Base-by-base conservation (phyloP, 2,888 invertebrate species). In the Leptinotarsa tumamoca region DNA sequence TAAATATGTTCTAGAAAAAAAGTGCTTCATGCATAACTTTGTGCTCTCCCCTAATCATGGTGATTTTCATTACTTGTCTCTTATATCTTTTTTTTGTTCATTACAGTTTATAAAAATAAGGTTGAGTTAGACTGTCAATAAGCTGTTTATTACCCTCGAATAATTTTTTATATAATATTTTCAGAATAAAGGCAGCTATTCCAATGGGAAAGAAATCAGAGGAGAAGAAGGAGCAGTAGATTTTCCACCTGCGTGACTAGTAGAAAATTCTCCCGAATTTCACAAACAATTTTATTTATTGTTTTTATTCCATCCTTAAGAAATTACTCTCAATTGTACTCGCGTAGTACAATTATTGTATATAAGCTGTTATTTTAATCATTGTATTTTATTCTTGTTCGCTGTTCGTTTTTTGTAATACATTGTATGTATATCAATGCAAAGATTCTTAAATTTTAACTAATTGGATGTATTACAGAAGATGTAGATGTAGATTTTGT, bases 201-300 rank as follows among this genome's bases (percentile, higher is more conserved):
- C 96, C 96, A 80, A 93, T 96, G 89, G 96, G 96, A 89, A 94
- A 95, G 91, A 96, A 95, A 90, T 88, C 92, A 82, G 95, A 96
- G 88, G 93, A 94, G 86, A 93, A 94, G 87, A 96, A 96, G 91
- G 95, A 95, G 90, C 94, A 95, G 91, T 95, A 94, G 91, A 88
- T 78, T 68, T 73, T 74, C 74, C 71, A 68, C n/a, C 67, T 73
- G 43, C 23, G 23, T 71, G 52, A 73, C 66, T 71, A 63, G 71
- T 56, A 67, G 63, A 21, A 69, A 58, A 63, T 21, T 61, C 49
- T 71, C 71, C 72, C 33, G 23, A 51, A n/a, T 54, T 43, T 72
- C 67, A 52, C 56, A 67, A 72, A 77, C 71, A 73, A 76, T 75
- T 78, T 80, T 75, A 77, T 78, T 79, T 79, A 79, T 81, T 75